These are phyloP conservation scores for Microctonus hyperodae DNA, from an alignment of 2,888 invertebrate genomes.

Conservation along the genomic window DNA sequence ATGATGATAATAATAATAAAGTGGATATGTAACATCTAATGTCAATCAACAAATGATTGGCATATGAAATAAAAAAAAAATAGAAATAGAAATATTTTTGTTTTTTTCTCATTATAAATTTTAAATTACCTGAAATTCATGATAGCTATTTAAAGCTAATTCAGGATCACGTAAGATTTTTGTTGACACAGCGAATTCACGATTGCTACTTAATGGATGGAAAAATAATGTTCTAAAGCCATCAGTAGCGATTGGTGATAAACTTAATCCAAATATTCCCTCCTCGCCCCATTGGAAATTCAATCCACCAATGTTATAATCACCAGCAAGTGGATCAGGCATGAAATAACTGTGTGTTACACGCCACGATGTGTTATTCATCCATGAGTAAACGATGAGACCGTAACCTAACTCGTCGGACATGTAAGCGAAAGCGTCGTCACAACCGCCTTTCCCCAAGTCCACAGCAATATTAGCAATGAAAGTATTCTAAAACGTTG, in stretches of 20 bases:
- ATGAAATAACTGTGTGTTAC: constrained; percentile 80
- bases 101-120: no score
- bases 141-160: constrained; percentile 73
- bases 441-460: constrained; percentile 72
- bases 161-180: constrained; percentile 74
- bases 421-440: constrained; percentile 81
- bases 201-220: constrained; percentile 79
- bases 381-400: constrained; percentile 80
- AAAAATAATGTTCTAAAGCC: constrained; percentile 79
- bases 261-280: constrained; percentile 80
- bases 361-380: constrained; percentile 80
- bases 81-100: neutral
- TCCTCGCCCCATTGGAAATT: constrained; percentile 88
- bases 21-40: no score
- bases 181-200: constrained; percentile 83
- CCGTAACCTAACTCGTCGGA: constrained; percentile 86
- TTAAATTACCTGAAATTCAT: constrained; percentile 70
- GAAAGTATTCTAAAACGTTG: constrained; percentile 69
- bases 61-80: neutral
- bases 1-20: neutral
- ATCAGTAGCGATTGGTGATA: constrained; percentile 72
- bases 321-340: constrained; percentile 81
- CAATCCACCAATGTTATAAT: constrained; percentile 79
- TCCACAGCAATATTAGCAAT: constrained; percentile 89
- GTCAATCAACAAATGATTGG: constrained; percentile 3